Evolutionary conservation across 92 coral and sea anemone genomes (phyloP).

Genomic region (Actinostola sp.): DNA sequence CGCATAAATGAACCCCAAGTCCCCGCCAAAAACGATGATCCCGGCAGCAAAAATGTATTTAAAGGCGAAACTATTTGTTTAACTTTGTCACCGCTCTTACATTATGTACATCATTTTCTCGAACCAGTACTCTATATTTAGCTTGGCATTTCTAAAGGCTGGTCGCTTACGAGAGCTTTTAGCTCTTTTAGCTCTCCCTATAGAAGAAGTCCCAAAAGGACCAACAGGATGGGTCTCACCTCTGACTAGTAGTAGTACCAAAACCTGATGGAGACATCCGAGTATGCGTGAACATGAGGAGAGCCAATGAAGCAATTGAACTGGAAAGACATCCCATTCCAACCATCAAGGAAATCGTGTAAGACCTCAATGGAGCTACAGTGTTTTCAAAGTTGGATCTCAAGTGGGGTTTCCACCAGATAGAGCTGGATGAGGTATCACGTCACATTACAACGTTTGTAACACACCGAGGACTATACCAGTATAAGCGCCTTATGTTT

Average conservation of each 20-base stretch:
- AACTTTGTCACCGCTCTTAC: too few relatives aligned
- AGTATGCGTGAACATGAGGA: neutral
- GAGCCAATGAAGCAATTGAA: slow-evolving; percentile 9
- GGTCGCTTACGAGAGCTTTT: too few relatives aligned
- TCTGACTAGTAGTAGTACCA: neutral
- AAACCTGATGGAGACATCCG: slow-evolving; percentile 7
- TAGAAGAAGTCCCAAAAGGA: slow-evolving; percentile 12
- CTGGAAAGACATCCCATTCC: slow-evolving; percentile 9
- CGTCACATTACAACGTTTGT: slow-evolving; percentile 15
- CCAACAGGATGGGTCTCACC: slow-evolving; percentile 15
- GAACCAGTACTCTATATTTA: too few relatives aligned
- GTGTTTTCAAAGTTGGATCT: slow-evolving; percentile 9
- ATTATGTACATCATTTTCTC: too few relatives aligned
- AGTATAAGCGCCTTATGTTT: slow-evolving; percentile 5
- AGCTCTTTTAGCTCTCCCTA: too few relatives aligned
- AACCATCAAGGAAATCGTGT: slow-evolving; percentile 4
- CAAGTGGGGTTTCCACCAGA: slow-evolving; percentile 12
- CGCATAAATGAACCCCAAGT: too few relatives aligned
- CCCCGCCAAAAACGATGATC: too few relatives aligned
- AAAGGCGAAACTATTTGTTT: too few relatives aligned
- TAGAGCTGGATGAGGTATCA: slow-evolving; percentile 10
- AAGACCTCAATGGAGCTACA: neutral
- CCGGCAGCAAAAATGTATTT: too few relatives aligned
- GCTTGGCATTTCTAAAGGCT: too few relatives aligned
- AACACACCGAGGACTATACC: slow-evolving; percentile 14